Evolutionary conservation across 2,888 invertebrate species (phyloP).

Genomic region (Aproaerema taeniolella): DNA sequence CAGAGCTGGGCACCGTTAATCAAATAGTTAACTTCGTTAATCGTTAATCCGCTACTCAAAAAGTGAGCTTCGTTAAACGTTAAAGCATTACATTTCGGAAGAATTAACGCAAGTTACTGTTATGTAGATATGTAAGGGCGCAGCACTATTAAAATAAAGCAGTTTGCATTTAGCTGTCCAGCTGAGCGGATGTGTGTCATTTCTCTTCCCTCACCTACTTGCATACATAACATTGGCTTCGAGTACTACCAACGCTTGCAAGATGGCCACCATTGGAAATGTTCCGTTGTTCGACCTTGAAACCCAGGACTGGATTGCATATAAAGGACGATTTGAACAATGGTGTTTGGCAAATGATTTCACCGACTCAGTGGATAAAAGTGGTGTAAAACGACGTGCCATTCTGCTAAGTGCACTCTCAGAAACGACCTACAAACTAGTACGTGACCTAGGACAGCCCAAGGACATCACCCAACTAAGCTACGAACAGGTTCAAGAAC

Average conservation of each 20-base stretch:
- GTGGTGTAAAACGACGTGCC: constrained; percentile 15
- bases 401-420: constrained; percentile 15
- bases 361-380: constrained; percentile 11
- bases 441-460: constrained; percentile 10
- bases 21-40: too few relatives aligned
- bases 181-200: constrained; percentile 18
- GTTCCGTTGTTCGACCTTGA: neutral
- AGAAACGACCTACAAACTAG: constrained; percentile 13
- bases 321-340: constrained; percentile 13
- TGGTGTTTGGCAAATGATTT: constrained; percentile 18
- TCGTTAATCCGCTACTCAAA: too few relatives aligned
- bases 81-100: too few relatives aligned
- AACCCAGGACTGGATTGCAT: constrained; percentile 9
- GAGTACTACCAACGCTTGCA: too few relatives aligned
- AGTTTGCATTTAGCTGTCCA: constrained; percentile 7
- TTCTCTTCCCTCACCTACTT: too few relatives aligned
- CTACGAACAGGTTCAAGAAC: neutral
- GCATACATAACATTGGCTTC: too few relatives aligned
- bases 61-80: too few relatives aligned
- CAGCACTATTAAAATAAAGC: neutral
- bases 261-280: neutral
- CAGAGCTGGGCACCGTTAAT: too few relatives aligned
- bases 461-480: constrained; percentile 6
- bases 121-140: neutral
- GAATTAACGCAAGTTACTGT: too few relatives aligned